A percentile compares a stretch with the other conserved stretches of the same genome.
phyloP scores from a whole-genome alignment of 2,797 vertebrate genomes.

The Hydrocynus forskahlii region DNA sequence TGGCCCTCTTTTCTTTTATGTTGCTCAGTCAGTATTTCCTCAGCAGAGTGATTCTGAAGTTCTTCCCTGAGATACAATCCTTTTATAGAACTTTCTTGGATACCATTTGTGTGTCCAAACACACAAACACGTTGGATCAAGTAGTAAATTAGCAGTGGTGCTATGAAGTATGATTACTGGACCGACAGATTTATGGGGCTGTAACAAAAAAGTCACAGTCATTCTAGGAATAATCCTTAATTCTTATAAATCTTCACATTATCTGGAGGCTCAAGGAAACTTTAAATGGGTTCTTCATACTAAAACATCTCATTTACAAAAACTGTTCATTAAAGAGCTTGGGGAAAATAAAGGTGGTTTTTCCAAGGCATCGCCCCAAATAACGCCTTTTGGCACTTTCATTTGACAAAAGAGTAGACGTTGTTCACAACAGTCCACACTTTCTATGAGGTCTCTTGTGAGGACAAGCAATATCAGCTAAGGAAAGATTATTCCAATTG shows the following conservation, averaged over 20 bases:
- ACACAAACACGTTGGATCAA: conserved; percentile 36
- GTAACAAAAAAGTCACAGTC: too few species aligned
- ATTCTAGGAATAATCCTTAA: too few species aligned
- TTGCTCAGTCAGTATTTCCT: conserved; percentile 47
- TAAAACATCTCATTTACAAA: too few species aligned
- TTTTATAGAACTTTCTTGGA: conserved; percentile 43
- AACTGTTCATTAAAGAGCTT: background rate
- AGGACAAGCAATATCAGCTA: background rate
- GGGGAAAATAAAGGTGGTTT: background rate
- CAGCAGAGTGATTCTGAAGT: conserved; percentile 41
- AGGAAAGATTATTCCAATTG: background rate
- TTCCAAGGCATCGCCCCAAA: background rate
- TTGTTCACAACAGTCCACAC: background rate
- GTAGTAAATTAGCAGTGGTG: background rate
- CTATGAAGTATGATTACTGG: too few species aligned
- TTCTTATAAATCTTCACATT: too few species aligned
- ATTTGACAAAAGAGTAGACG: background rate
- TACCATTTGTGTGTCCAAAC: conserved; percentile 40
- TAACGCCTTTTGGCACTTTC: background rate
- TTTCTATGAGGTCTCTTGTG: background rate
- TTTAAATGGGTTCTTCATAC: too few species aligned
- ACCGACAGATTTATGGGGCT: too few species aligned
- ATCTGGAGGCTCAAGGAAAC: too few species aligned
- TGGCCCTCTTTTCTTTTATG: conserved; percentile 44
- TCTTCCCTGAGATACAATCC: conserved; percentile 44